Conservation (phyloP, 2,888 invertebrate genomes). For the Orgyia antiqua region DNA sequence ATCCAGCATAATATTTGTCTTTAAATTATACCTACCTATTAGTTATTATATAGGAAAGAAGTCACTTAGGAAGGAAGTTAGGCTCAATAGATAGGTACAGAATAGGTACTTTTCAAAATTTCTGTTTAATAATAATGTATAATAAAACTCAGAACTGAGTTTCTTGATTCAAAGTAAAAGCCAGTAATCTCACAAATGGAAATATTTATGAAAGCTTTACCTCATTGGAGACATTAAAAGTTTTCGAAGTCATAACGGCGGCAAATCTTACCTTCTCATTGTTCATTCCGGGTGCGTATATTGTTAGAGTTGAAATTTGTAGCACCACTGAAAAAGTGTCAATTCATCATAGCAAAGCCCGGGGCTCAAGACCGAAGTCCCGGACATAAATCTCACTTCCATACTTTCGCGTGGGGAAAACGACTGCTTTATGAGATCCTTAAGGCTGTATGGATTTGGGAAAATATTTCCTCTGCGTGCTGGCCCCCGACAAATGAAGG, state of each 20-base stretch:
- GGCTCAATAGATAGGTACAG: too few relatives aligned
- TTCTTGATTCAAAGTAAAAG: slow-evolving; percentile 54
- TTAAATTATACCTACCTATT: too few relatives aligned
- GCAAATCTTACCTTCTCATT: slow-evolving; percentile 64
- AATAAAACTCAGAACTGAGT: too few relatives aligned
- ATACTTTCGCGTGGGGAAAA: slow-evolving; percentile 76
- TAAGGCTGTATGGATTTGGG: slow-evolving; percentile 79
- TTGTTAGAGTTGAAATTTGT: slow-evolving; percentile 73
- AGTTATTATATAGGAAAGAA: too few relatives aligned
- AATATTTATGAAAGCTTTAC: slow-evolving; percentile 64
- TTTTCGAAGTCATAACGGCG: slow-evolving; percentile 63
- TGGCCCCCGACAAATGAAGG: slow-evolving; percentile 75
- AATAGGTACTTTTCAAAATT: too few relatives aligned
- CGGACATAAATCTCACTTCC: slow-evolving; percentile 76
- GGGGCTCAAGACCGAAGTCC: slow-evolving; percentile 71
- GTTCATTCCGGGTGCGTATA: slow-evolving; percentile 74
- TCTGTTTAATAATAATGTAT: slow-evolving; percentile 18
- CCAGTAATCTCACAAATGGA: slow-evolving; percentile 62
- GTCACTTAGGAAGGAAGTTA: too few relatives aligned
- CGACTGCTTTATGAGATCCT: slow-evolving; percentile 78
- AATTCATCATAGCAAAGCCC: slow-evolving; percentile 77
- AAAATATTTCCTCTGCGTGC: slow-evolving; percentile 77
- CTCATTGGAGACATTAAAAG: slow-evolving; percentile 74
- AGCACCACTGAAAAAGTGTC: slow-evolving; percentile 74
- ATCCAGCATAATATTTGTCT: too few relatives aligned